phyloP scores from a whole-genome alignment of 2,113 vertebrate genomes.

The Lanius ludovicianus region DNA sequence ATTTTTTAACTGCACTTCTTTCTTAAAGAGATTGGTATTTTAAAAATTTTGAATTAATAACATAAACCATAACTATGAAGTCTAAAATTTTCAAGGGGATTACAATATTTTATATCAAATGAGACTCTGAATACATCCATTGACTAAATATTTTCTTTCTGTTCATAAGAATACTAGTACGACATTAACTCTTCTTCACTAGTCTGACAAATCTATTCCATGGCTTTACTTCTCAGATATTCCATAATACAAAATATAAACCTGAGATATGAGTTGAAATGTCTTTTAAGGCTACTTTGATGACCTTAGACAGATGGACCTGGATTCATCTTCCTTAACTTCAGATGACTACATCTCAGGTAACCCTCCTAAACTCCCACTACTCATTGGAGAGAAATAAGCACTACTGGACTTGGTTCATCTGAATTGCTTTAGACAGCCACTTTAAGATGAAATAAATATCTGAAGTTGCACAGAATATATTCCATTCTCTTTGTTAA shows the following conservation, averaged over 20 bases:
- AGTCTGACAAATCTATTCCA: not conserved
- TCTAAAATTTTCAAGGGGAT: not conserved
- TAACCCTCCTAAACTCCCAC: not conserved
- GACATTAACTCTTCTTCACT: not conserved
- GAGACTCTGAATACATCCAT: not conserved
- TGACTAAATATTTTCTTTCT: not conserved
- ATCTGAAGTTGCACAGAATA: not conserved
- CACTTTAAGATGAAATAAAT: conserved; percentile 3
- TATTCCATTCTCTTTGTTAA: not conserved
- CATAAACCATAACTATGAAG: not conserved
- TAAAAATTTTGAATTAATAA: not conserved
- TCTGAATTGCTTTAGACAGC: not conserved
- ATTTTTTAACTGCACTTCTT: not conserved
- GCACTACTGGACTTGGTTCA: not conserved
- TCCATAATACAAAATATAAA: not conserved
- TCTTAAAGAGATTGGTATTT: not conserved
- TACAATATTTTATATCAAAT: not conserved
- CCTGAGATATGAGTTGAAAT: not conserved
- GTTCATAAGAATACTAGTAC: not conserved
- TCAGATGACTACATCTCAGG: not conserved
- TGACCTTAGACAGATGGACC: not conserved
- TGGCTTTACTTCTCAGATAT: not conserved
- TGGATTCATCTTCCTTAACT: not conserved
- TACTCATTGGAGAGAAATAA: not conserved
- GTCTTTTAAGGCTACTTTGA: not conserved